Evolutionary conservation across 2,113 vertebrate genomes (phyloP).

Genomic region (Takifugu bimaculatus): DNA sequence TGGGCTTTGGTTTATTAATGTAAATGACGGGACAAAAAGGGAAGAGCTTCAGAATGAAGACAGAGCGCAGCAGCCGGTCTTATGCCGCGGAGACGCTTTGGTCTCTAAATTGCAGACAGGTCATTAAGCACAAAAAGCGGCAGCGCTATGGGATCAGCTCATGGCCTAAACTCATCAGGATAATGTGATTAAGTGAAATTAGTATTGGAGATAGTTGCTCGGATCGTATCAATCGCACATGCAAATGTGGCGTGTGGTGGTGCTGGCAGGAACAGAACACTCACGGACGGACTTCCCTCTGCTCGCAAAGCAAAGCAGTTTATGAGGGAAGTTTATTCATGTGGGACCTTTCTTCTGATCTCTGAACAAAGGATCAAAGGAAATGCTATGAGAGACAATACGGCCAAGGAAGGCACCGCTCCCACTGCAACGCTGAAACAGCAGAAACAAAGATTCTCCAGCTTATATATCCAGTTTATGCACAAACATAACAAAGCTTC

Average conservation of each 20-base stretch:
- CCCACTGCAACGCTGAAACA: too few relatives aligned
- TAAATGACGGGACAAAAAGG: conserved; percentile 62
- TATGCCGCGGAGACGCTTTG: conserved; percentile 21
- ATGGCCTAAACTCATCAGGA: conserved; percentile 12
- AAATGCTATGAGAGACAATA: too few relatives aligned
- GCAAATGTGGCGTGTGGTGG: background rate
- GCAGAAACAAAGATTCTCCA: too few relatives aligned
- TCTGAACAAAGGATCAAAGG: too few relatives aligned
- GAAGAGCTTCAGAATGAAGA: conserved; percentile 74
- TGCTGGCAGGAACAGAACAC: too few relatives aligned
- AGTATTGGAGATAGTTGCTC: background rate
- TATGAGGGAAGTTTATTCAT: too few relatives aligned
- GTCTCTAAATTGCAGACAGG: conserved; percentile 36
- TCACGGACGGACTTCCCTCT: too few relatives aligned
- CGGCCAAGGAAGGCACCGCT: too few relatives aligned
- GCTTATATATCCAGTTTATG: too few relatives aligned
- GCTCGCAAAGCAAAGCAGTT: too few relatives aligned
- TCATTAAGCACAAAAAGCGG: conserved; percentile 42
- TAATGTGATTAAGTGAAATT: background rate
- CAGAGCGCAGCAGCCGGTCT: conserved; percentile 33
- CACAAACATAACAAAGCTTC: too few relatives aligned
- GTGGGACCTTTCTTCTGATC: too few relatives aligned
- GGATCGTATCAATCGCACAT: background rate
- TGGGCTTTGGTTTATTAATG: conserved; percentile 61
- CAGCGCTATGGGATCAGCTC: background rate